Conservation (phyloP, 2,113 vertebrate species). For the Erythrocercus mccallii region DNA sequence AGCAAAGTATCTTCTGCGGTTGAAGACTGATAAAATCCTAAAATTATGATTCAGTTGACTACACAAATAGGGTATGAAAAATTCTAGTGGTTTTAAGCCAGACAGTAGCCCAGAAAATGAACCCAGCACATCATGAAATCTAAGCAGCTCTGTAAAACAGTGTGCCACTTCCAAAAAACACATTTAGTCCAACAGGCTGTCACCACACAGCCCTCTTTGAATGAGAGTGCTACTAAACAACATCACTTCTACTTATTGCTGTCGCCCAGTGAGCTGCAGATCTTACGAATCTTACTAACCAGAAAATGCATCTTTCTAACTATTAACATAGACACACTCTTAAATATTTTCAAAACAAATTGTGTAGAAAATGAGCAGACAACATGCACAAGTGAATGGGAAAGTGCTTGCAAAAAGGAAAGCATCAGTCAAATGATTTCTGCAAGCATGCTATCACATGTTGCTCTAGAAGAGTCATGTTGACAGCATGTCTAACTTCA, state of each 20-base stretch:
- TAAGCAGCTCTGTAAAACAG: neutral
- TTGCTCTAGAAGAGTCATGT: neutral
- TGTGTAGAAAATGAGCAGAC: neutral
- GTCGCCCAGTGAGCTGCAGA: neutral
- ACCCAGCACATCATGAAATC: neutral
- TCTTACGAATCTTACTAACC: neutral
- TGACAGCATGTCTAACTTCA: neutral
- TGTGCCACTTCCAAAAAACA: neutral
- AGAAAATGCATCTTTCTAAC: neutral
- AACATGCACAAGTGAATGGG: neutral
- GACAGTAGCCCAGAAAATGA: neutral
- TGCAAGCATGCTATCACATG: rapidly evolving
- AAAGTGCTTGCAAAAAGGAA: neutral
- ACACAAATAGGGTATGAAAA: neutral
- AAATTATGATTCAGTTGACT: neutral
- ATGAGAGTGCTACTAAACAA: neutral
- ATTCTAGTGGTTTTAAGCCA: neutral
- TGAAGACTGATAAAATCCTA: neutral
- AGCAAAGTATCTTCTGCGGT: neutral
- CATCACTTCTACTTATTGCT: neutral
- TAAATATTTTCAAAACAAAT: slow-evolving; percentile 22
- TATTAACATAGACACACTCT: neutral
- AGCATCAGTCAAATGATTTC: neutral
- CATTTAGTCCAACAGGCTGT: neutral
- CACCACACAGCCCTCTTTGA: neutral